Evolutionary conservation across 2,888 invertebrate species (phyloP).

Genomic region (Polyommatus iphigenia): DNA sequence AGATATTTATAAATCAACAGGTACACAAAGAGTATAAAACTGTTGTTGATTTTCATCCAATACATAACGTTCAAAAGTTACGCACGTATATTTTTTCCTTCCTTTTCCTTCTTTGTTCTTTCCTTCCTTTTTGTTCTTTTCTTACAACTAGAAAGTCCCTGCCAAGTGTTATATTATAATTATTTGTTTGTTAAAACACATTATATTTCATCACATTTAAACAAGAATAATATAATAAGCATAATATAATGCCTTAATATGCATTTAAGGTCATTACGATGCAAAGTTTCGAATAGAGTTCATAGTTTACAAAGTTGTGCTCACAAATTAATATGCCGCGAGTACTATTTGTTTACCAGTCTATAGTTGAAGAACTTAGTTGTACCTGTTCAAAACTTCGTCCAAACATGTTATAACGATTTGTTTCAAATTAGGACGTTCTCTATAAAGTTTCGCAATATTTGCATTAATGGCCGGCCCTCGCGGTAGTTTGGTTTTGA

Average conservation of each 20-base stretch:
- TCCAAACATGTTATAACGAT: not conserved
- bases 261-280: not conserved
- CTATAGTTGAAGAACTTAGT: not conserved
- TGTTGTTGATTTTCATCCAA: too few species aligned
- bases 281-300: not conserved
- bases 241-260: not conserved
- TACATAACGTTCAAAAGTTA: too few species aligned
- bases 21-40: conserved; percentile 3
- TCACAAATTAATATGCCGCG: conserved; percentile 18
- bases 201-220: too few species aligned
- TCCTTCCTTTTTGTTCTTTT: too few species aligned
- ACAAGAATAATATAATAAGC: not conserved
- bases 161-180: too few species aligned
- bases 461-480: not conserved
- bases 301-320: conserved; percentile 1
- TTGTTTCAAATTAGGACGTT: conserved; percentile 3
- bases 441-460: not conserved
- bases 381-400: conserved; percentile 6
- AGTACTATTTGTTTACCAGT: not conserved
- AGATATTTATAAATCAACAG: conserved; percentile 35
- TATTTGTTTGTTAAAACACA: too few species aligned
- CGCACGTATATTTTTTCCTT: too few species aligned
- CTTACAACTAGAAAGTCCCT: too few species aligned
- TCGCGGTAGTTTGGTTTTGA: not conserved
- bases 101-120: too few species aligned